phyloP scores from a whole-genome alignment of 2,797 vertebrate species.

The Anguilla anguilla region DNA sequence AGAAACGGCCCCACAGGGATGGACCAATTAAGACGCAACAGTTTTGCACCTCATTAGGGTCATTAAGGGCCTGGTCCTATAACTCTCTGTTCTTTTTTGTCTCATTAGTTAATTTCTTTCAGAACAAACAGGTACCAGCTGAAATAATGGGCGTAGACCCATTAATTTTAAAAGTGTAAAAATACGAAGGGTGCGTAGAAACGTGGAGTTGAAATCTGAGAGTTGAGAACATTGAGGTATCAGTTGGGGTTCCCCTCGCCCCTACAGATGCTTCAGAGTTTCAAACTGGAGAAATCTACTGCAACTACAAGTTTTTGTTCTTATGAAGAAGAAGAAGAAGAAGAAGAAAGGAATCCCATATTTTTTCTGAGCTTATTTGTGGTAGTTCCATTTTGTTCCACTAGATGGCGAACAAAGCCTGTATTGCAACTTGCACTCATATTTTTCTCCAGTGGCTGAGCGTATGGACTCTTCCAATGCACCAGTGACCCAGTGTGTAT shows the following conservation, averaged over 20 bases:
- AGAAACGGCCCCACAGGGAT: not conserved
- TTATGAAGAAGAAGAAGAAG: not conserved
- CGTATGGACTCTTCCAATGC: not conserved
- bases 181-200: too few species aligned
- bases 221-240: not conserved
- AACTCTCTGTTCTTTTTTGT: not conserved
- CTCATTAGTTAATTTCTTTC: not conserved
- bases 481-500: not conserved
- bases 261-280: not conserved
- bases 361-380: not conserved
- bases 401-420: slow-evolving; percentile 2
- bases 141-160: not conserved
- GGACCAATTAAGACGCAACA: slow-evolving; percentile 11
- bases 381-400: not conserved
- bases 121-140: not conserved
- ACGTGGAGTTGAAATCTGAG: not conserved
- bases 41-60: not conserved
- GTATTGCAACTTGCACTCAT: not conserved
- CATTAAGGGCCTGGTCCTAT: not conserved
- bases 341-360: not conserved
- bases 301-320: not conserved
- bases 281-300: not conserved
- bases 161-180: too few species aligned
- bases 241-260: not conserved
- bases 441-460: not conserved